These are phyloP conservation scores for Nicator chloris DNA, from an alignment of 2,113 vertebrate species.

Conservation along the genomic window DNA sequence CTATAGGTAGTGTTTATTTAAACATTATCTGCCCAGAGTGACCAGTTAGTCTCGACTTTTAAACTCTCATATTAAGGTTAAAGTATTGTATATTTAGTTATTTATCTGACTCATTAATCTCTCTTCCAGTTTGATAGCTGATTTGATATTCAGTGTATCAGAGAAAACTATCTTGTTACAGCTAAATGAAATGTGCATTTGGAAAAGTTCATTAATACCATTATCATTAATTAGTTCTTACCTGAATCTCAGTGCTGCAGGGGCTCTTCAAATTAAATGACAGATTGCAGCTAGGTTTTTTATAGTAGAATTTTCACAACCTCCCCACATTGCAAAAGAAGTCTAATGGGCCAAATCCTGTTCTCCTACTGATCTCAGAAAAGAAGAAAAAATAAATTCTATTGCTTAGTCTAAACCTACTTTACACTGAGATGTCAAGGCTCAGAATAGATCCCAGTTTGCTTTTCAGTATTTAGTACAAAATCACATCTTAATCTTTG, in stretches of 20 bases:
- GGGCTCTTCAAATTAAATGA: not conserved
- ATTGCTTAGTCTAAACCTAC: not conserved
- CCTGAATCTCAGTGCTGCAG: slow-evolving; percentile 18
- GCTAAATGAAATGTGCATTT: slow-evolving; percentile 25
- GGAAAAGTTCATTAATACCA: slow-evolving; percentile 42
- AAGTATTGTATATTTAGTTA: not conserved
- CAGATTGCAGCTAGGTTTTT: not conserved
- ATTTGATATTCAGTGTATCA: slow-evolving; percentile 23
- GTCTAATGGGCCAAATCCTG: not conserved
- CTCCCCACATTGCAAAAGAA: not conserved
- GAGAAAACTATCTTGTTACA: not conserved
- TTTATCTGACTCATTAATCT: not conserved
- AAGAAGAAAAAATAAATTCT: not conserved
- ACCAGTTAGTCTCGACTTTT: not conserved
- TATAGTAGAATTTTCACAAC: not conserved
- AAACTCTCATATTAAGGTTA: not conserved
- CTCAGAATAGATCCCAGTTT: not conserved
- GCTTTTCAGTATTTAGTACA: not conserved
- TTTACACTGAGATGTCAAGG: not conserved
- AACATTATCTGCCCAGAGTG: not conserved
- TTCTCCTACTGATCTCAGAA: not conserved
- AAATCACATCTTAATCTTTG: not conserved
- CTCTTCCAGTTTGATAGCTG: not conserved
- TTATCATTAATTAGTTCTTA: slow-evolving; percentile 49
- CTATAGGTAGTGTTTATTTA: not conserved